phyloP scores from a whole-genome alignment of 2,888 invertebrate species.

The Xanthorhoe designata region DNA sequence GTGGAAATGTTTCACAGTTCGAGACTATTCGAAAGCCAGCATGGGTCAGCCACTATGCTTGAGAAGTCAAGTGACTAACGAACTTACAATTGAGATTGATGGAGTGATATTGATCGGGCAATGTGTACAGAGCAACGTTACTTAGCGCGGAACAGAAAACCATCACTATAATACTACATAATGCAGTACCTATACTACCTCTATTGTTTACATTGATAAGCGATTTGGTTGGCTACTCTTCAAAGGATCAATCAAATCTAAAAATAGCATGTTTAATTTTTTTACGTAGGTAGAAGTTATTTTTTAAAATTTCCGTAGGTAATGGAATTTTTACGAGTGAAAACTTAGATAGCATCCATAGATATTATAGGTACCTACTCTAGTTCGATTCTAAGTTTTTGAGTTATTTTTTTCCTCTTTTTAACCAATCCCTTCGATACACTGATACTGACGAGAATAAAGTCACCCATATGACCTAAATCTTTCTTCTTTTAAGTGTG shows the following conservation, averaged over 20 bases:
- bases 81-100: slow-evolving; percentile 14
- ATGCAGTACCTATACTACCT: not conserved
- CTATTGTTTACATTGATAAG: not conserved
- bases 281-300: not conserved
- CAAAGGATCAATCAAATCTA: not conserved
- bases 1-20: not conserved
- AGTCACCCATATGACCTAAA: no score
- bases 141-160: not conserved
- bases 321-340: no score
- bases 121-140: not conserved
- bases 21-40: slow-evolving; percentile 10
- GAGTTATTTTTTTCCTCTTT: no score
- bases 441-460: no score
- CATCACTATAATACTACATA: no score
- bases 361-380: not conserved
- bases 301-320: not conserved
- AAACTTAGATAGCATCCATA: no score
- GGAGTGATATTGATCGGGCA: slow-evolving; percentile 4
- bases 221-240: not conserved
- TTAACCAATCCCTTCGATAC: no score
- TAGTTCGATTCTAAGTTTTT: no score
- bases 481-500: no score
- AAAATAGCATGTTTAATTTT: not conserved
- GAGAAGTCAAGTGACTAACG: slow-evolving; percentile 16
- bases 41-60: slow-evolving; percentile 8